phyloP scores from a whole-genome alignment of 2,888 invertebrate genomes.

The Melanotus villosus region DNA sequence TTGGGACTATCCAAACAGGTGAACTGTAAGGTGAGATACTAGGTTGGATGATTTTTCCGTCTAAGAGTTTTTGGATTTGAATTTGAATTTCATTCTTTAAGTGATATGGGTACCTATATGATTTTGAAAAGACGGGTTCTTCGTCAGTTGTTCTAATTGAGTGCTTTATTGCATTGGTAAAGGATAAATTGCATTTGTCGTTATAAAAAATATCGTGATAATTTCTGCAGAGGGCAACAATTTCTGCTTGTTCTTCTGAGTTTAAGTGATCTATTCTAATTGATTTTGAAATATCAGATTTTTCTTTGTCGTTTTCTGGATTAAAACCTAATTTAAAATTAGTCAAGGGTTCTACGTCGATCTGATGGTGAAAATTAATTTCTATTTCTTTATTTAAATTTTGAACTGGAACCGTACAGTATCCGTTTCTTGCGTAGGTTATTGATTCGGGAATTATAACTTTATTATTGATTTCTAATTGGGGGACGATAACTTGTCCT shows the following conservation, averaged over 20 bases:
- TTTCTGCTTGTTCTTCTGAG: slow-evolving; percentile 26
- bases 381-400: background rate
- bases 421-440: slow-evolving; percentile 5
- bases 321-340: background rate
- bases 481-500: slow-evolving; percentile 9
- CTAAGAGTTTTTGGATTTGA: slow-evolving; percentile 41
- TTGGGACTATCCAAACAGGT: slow-evolving; percentile 46
- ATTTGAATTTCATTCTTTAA: slow-evolving; percentile 42
- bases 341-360: background rate
- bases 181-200: slow-evolving; percentile 30
- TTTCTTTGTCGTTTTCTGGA: background rate
- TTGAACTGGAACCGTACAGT: slow-evolving; percentile 1
- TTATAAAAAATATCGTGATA: slow-evolving; percentile 37
- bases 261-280: slow-evolving; percentile 30
- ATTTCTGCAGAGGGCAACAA: slow-evolving; percentile 23
- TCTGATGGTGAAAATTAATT: slow-evolving; percentile 16
- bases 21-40: slow-evolving; percentile 48
- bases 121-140: slow-evolving; percentile 32
- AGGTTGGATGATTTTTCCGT: slow-evolving; percentile 48
- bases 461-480: background rate
- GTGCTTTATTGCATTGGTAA: slow-evolving; percentile 41
- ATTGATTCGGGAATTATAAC: slow-evolving; percentile 17
- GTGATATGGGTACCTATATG: slow-evolving; percentile 38
- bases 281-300: slow-evolving; percentile 7
- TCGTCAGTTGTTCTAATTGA: slow-evolving; percentile 37